These are phyloP conservation scores for Brachyhypopomus gauderio DNA, from an alignment of 2,113 vertebrate species.

Conservation along the genomic window DNA sequence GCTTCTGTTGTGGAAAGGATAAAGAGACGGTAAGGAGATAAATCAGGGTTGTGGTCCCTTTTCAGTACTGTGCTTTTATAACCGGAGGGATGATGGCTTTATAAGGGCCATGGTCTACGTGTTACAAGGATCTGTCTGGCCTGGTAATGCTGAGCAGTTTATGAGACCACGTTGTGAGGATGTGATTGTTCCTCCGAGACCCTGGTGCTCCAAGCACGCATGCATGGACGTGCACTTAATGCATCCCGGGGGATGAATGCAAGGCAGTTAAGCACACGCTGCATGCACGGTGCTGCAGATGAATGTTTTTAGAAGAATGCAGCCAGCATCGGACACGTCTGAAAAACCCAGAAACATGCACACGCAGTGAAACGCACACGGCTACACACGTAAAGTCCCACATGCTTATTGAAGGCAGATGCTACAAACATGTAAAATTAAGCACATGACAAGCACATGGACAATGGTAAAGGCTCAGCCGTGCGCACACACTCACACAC, in stretches of 20 bases:
- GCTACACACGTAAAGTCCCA: neutral
- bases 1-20: constrained; percentile 41
- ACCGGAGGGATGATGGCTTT: constrained; percentile 50
- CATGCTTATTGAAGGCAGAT: too few relatives aligned
- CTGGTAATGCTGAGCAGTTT: constrained; percentile 41
- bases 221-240: neutral
- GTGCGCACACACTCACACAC: too few relatives aligned
- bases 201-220: constrained; percentile 34
- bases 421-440: neutral
- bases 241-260: constrained; percentile 26
- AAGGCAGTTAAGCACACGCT: constrained; percentile 17
- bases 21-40: constrained; percentile 38
- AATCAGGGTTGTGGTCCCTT: constrained; percentile 53
- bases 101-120: constrained; percentile 38
- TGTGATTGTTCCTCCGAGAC: constrained; percentile 49
- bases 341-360: constrained; percentile 27
- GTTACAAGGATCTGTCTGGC: constrained; percentile 40
- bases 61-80: constrained; percentile 43
- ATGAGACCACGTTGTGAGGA: constrained; percentile 41
- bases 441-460: too few relatives aligned
- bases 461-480: neutral
- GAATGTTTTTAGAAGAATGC: neutral
- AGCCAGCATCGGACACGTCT: neutral
- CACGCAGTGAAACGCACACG: neutral
- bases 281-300: neutral